These are phyloP conservation scores for Philypnodon macrostomus DNA, from an alignment of 2,797 vertebrate species.

Conservation along the genomic window DNA sequence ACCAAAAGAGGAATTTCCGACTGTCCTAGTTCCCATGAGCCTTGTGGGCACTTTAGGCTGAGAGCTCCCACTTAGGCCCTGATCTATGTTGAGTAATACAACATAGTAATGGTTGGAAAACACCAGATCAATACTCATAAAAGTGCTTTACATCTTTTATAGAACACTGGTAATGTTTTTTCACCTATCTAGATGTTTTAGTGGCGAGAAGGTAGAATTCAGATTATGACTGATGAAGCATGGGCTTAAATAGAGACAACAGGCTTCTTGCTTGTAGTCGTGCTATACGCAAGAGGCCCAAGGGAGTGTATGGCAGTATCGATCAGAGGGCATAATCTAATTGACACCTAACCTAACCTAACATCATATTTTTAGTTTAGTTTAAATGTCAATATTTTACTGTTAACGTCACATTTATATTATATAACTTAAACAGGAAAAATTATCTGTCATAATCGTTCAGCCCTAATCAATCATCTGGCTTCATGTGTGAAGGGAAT, in stretches of 20 bases:
- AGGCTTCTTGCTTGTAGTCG: conserved; percentile 11
- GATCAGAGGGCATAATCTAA: too few species aligned
- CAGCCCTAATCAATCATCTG: conserved; percentile 17
- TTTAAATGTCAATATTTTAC: too few species aligned
- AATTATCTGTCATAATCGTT: too few species aligned
- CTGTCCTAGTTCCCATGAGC: conserved; percentile 15
- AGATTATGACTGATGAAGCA: not conserved
- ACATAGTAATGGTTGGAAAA: conserved; percentile 43
- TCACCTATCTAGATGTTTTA: not conserved
- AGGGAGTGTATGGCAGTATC: not conserved
- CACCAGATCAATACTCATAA: conserved; percentile 48
- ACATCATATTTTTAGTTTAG: too few species aligned
- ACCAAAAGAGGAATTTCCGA: conserved; percentile 21
- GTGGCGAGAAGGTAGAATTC: not conserved
- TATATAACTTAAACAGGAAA: too few species aligned
- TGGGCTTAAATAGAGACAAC: not conserved
- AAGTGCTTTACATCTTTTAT: conserved; percentile 17
- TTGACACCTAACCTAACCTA: too few species aligned
- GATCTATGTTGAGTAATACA: conserved; percentile 33
- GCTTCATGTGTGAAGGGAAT: conserved; percentile 26
- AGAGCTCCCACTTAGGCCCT: conserved; percentile 26
- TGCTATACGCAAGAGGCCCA: conserved; percentile 2
- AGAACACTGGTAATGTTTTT: conserved; percentile 9
- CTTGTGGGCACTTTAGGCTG: conserved; percentile 26
- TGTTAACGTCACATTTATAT: too few species aligned